Base-by-base conservation (phyloP, 1,140 invertebrate genomes). In the Bombus polaris region DNA sequence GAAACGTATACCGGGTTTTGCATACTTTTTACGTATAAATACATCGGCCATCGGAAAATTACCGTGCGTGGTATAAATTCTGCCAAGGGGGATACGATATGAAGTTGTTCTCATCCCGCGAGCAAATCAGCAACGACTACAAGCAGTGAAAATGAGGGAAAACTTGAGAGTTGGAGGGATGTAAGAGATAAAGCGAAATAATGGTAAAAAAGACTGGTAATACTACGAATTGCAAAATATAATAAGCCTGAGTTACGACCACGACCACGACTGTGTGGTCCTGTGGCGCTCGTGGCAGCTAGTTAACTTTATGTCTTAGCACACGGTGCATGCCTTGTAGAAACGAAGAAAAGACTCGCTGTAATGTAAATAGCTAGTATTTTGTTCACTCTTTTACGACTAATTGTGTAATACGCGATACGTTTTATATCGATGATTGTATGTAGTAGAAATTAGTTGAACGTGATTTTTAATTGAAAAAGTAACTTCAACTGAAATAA, bases 211-310 rank as follows among this genome's bases (percentile, higher is more conserved):
- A 79, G 68, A 70, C 13, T 53, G 15, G 53, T 77, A 86, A 66
- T 66, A 78, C 74, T 87, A 78, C 73, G 80, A 81, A 85, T 87
- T 88, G 77, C 73, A 73, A 88, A 86, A 89, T 89, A 89, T 89
- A 86, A 89, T 89, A 89, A 84, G 83, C 68, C 75, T 89, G 83
- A 86, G 83, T 86, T 89, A 88, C n/a, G 87, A 65, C 65, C 83
- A 88, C 39, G 87, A 65, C 62, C 83, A 65, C 73, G 88, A 75
- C 66, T 89, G 88, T 89, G 75, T 89, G 83, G 59, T 86, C 84
- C 80, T 83, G 70, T 86, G 74, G 72, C 15, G 74, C 79, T 79
- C 75, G 44, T 73, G 44, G 44, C 66, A 68, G 78, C 53, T 82
- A 89, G 78, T 88, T 82, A 75, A 68, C 77, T 88, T 85, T 44